These are phyloP conservation scores for Mustela lutreola DNA, from an alignment of 2,113 vertebrate species.

Conservation along the genomic window DNA sequence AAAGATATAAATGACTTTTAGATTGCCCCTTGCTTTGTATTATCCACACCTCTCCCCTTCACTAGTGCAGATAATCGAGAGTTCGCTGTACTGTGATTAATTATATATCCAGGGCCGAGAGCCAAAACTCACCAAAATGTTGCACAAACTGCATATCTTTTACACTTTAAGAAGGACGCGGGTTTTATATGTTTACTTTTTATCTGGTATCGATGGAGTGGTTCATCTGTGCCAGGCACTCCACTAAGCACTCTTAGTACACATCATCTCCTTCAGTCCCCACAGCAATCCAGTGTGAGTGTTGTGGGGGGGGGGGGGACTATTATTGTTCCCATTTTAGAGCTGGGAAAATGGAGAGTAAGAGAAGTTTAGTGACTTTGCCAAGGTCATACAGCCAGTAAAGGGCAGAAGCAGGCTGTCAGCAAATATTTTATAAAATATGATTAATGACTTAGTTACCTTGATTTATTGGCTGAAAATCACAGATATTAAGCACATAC, in stretches of 20 bases:
- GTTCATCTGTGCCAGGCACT: neutral
- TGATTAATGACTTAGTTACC: neutral
- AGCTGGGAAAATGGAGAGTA: slow-evolving; percentile 42
- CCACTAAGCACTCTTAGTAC: neutral
- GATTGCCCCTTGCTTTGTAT: slow-evolving; percentile 78
- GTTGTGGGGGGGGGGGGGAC: no score
- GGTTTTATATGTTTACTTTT: slow-evolving; percentile 20
- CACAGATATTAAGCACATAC: neutral
- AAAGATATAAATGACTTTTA: slow-evolving; percentile 80
- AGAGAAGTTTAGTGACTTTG: neutral
- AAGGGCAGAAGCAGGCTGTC: neutral
- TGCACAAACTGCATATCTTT: neutral
- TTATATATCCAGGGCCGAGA: slow-evolving; percentile 67
- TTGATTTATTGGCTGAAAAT: neutral
- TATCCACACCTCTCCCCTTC: slow-evolving; percentile 80
- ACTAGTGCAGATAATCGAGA: slow-evolving; percentile 82
- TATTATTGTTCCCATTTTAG: neutral
- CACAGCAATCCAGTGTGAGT: neutral
- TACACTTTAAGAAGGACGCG: neutral
- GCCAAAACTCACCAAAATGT: slow-evolving; percentile 59
- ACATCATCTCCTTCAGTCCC: neutral
- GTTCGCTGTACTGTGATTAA: slow-evolving; percentile 80
- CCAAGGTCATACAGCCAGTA: neutral
- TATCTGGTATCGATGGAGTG: neutral
- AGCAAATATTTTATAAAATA: slow-evolving; percentile 23